Evolutionary conservation across 2,888 invertebrate genomes (phyloP), one percentile per base, ranked within the genome.

Genomic region (Podotricha telesiphe): DNA sequence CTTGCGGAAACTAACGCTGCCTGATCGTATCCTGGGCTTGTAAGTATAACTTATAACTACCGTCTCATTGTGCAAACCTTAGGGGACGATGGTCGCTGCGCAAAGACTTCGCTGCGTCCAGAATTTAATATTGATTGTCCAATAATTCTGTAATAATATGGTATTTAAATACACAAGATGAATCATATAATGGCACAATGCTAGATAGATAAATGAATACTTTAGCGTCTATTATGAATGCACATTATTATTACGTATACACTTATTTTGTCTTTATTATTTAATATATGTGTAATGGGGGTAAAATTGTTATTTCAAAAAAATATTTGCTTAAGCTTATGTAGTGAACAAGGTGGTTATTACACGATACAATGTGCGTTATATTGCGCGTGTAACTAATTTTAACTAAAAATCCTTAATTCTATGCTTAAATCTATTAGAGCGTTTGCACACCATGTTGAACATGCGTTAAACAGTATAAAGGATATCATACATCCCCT

Each of bases 21-120:
- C 61, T 64, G 64, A 73, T 73, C n/a, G 74, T 72, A 70, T 72
- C 67, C 34, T 19, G 20, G 34, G 20, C 45, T 69, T 71, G 72
- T 73, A 70, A 72, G 64, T 74, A 71, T 67, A 67, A 28, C 28
- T 28, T n/a, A 19, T 59, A 68, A 68, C 37, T 37, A 37, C 5
- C 10, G 37, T 37, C 1, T 1, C 10, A 71, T 71, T 64, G 68
- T 61, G 68, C 68, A 59, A 58, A 17, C n/a, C 20, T 19, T 13
- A 17, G n/a, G 19, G 72, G 34, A n/a, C 28, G 20, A 70, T 19
- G 56, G 69, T 67, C 42, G 59, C 37, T 37, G 37, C 10, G 37
- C 10, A 8, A 5, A 28, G 37, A 56, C 42, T 51, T 19, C 47
- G 8, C 19, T 34, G n/a, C 17, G 28, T 15, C n/a, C 11, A 62